Base-by-base conservation (phyloP, 2,888 invertebrate genomes). In the Mythimna loreyi region DNA sequence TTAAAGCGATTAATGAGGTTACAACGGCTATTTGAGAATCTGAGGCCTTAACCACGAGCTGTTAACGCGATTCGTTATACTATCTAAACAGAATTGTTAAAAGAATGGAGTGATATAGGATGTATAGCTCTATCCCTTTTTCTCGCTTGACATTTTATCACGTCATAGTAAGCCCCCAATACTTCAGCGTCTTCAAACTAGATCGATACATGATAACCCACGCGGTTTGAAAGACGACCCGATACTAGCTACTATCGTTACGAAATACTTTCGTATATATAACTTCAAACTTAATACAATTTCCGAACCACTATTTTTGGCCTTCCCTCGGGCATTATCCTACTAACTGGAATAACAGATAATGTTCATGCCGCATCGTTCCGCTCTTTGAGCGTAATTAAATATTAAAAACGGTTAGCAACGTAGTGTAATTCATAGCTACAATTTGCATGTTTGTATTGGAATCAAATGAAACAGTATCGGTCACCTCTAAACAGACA, bases 331-430 rank as follows among this genome's bases (percentile, higher is more conserved):
- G 64, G 80, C 68, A 60, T 67, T 73, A 67, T 67, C 67, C 68
- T 50, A 75, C 61, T 72, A 69, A 60, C 71, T 62, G 58, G 60
- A 60, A 76, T 71, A 73, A 67, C 69, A 70, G 69, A 82, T 75
- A 63, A 81, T 67, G 64, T 75, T 72, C 63, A 75, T 65, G 55
- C 55, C 67, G 62, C 63, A 30, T 56, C 72, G 75, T 75, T 68
- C 56, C 64, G 59, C 72, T 58, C 63, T 75, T 75, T 67, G 67
- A 65, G 53, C 80, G 49, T 79, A 82, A 79, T 82, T 79, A 67
- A 81, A 79, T 82, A 79, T 82, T 77, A 72, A 80, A 78, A 73
- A 72, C 64, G 56, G 40, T 67, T 53, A 59, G n/a, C 58, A 65
- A 58, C 60, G 47, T 52, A 57, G 33, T 36, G 68, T 76, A 62